These are phyloP conservation scores for Alouatta palliata DNA, from an alignment of 2,113 vertebrate genomes.

Conservation along the genomic window DNA sequence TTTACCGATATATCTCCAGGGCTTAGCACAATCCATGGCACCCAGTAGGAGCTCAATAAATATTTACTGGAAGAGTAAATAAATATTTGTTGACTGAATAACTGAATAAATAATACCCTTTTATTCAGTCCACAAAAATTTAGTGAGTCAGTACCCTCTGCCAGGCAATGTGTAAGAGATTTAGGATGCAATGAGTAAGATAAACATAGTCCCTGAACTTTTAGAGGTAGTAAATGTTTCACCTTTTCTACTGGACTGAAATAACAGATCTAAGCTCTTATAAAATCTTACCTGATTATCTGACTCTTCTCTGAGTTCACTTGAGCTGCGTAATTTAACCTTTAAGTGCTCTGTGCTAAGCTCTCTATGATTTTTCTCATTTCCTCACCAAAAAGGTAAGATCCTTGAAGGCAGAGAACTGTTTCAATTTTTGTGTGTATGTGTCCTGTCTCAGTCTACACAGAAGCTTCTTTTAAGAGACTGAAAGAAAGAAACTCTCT, in stretches of 20 bases:
- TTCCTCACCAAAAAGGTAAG: not conserved
- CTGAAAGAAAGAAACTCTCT: not conserved
- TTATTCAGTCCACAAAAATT: constrained; percentile 26
- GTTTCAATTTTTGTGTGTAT: not conserved
- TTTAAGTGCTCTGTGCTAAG: not conserved
- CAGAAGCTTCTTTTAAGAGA: not conserved
- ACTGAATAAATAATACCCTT: not conserved
- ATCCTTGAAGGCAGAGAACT: not conserved
- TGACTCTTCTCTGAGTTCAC: not conserved
- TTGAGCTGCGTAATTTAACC: not conserved
- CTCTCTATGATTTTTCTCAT: not conserved
- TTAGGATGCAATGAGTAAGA: not conserved
- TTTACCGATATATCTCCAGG: not conserved
- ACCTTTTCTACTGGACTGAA: not conserved
- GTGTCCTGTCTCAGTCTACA: not conserved
- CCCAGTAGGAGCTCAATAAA: not conserved
- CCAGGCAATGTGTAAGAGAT: not conserved
- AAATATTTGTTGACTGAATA: constrained; percentile 18
- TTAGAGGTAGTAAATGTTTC: not conserved
- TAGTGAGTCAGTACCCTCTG: not conserved
- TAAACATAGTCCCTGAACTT: not conserved
- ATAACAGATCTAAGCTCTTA: not conserved
- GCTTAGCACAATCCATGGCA: not conserved
- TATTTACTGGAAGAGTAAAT: constrained; percentile 36
- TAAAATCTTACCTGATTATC: not conserved